These are phyloP conservation scores for Tetranychus cinnabarinus DNA, from an alignment of 1,140 invertebrate genomes.

Conservation along the genomic window DNA sequence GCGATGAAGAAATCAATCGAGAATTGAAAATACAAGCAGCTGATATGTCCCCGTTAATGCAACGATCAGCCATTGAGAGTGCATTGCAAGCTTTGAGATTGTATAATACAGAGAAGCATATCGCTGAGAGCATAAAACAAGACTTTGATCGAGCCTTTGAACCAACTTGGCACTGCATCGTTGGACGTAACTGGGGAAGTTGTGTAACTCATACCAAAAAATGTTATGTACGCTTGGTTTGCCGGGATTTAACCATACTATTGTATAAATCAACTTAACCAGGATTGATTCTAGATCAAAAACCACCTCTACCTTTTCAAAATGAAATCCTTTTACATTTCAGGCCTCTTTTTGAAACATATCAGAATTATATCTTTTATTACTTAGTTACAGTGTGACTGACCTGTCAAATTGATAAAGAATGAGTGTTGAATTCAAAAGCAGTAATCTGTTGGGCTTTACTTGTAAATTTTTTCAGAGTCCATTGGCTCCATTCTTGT, in stretches of 20 bases:
- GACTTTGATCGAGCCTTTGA: conserved; percentile 15
- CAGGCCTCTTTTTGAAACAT: too few relatives aligned
- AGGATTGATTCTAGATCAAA: too few relatives aligned
- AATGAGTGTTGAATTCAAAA: too few relatives aligned
- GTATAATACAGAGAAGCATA: conserved; percentile 16
- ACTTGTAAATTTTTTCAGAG: too few relatives aligned
- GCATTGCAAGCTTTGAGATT: conserved; percentile 13
- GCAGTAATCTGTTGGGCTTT: too few relatives aligned
- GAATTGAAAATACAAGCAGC: conserved; percentile 16
- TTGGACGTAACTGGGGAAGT: conserved; percentile 16
- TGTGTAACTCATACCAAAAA: conserved; percentile 16
- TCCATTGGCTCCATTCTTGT: too few relatives aligned
- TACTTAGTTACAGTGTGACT: too few relatives aligned
- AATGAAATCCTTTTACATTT: too few relatives aligned
- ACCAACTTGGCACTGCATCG: conserved; percentile 17
- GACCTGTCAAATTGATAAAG: too few relatives aligned
- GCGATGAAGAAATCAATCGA: neutral
- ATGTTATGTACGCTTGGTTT: conserved; percentile 14
- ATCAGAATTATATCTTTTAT: too few relatives aligned
- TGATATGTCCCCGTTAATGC: conserved; percentile 16
- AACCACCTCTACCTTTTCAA: too few relatives aligned
- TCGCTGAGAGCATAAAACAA: conserved; percentile 17
- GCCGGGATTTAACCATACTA: conserved; percentile 15
- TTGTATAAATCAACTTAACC: conserved; percentile 9
- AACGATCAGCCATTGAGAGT: conserved; percentile 13